phyloP scores from a whole-genome alignment of 2,797 vertebrate species.

The Pantherophis alleghaniensis region DNA sequence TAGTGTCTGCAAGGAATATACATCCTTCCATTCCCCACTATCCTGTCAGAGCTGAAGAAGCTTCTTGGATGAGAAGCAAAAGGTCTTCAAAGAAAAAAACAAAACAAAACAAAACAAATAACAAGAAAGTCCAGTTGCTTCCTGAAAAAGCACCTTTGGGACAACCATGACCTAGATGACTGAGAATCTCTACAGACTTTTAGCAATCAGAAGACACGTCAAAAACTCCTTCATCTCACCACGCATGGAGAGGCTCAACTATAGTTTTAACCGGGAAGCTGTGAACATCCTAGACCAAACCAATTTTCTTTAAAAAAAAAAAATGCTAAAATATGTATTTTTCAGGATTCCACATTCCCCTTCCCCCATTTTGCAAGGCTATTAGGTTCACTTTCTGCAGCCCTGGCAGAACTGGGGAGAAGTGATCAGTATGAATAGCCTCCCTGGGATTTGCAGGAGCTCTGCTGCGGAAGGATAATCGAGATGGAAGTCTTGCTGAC shows the following conservation, averaged over 20 bases:
- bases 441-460: not conserved
- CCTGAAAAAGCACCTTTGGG: too few relatives aligned
- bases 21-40: too few relatives aligned
- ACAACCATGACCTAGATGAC: too few relatives aligned
- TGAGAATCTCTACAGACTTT: too few relatives aligned
- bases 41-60: too few relatives aligned
- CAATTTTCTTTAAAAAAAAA: not conserved
- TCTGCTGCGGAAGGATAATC: not conserved
- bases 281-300: not conserved
- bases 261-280: not conserved
- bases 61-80: too few relatives aligned
- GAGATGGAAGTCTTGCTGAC: conserved; percentile 6
- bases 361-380: not conserved
- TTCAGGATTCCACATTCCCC: not conserved
- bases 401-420: not conserved
- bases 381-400: not conserved
- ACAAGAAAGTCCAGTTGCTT: too few relatives aligned
- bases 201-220: too few relatives aligned
- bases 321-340: not conserved
- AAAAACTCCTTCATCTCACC: not conserved
- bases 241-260: not conserved
- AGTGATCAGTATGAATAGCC: not conserved
- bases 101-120: too few relatives aligned
- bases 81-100: too few relatives aligned
- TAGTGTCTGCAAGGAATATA: too few relatives aligned